Evolutionary conservation across 2,888 invertebrate species (phyloP).

Genomic region (Drosophila vallismaia): DNA sequence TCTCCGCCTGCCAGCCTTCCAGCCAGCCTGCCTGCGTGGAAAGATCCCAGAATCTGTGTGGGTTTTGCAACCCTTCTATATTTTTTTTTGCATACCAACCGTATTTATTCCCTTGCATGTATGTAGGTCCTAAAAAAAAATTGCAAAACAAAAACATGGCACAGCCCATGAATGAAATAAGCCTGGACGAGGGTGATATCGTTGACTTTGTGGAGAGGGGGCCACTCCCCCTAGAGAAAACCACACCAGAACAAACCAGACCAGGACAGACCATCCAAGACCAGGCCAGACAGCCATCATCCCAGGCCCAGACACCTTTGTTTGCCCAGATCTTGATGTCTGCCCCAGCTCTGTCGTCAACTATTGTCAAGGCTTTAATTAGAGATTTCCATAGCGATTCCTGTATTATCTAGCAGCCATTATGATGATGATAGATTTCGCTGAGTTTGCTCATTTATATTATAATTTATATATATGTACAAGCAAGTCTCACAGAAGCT

Average conservation of each 20-base stretch:
- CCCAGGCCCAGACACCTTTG: constrained; percentile 66
- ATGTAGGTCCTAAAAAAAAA: constrained; percentile 27
- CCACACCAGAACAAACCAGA: constrained; percentile 1
- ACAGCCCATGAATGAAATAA: constrained; percentile 40
- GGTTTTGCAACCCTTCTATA: constrained; percentile 37
- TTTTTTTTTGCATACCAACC: constrained; percentile 19
- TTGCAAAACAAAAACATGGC: constrained; percentile 28
- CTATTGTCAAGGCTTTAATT: constrained; percentile 69
- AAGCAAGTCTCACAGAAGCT: constrained; percentile 3
- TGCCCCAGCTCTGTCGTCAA: constrained; percentile 42
- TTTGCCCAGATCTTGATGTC: constrained; percentile 67
- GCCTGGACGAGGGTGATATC: constrained; percentile 44
- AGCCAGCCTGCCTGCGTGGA: not conserved
- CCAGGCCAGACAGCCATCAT: constrained; percentile 26
- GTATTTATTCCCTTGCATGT: constrained; percentile 33
- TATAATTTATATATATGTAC: constrained; percentile 7
- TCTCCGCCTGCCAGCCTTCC: too few relatives aligned
- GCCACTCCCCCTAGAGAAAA: constrained; percentile 24
- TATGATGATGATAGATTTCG: constrained; percentile 39
- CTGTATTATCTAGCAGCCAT: constrained; percentile 25
- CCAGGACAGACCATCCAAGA: not conserved
- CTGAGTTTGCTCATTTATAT: constrained; percentile 41
- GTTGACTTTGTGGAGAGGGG: constrained; percentile 13
- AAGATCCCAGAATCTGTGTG: constrained; percentile 40
- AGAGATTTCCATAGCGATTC: constrained; percentile 47